Evolutionary conservation across 2,888 invertebrate genomes (phyloP), one percentile per base, ranked within the genome.

Genomic region (Nebria brevicollis): DNA sequence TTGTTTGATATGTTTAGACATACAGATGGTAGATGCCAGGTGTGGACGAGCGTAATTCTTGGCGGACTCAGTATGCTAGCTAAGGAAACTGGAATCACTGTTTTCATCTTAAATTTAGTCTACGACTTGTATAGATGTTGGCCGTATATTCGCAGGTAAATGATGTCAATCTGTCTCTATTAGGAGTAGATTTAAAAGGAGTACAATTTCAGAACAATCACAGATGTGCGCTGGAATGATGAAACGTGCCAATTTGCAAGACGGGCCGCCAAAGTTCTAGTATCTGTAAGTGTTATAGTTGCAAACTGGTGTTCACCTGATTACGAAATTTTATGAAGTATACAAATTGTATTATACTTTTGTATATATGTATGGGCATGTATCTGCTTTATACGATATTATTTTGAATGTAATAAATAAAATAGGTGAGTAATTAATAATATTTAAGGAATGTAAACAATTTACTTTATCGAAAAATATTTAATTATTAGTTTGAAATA

Each of bases 11-110:
- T 81, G 86, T 87, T 13, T 89, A 91, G 91, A 68, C 89, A 89
- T 77, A 83, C 86, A 5, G 86, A 88, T 81, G 88, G 88, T 76
- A 86, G 86, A 72, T 87, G 86, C 82, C 90, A 90, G 83, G 91
- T 94, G n/a, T 93, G 94, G 92, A 90, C 91, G 80, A 94, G 95
- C 85, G 91, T 94, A n/a, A 87, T 92, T 20, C 89, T 94, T 81
- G 95, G 95, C 0, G 93, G 94, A 0, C 91, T 95, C 75, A 94
- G 95, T 86, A 95, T 96, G 95, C 90, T 97, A 85, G 95, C 96
- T 74, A 97, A 97, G 88, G 96, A 97, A 88, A 96, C 96, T 2
- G 96, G 96, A 11, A 92, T 97, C 82, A 95, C 95, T 0, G 94
- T 94, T 73, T 92, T 97, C 84, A 91, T 95, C 68, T 93, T 96